A percentile compares a stretch with the other conserved stretches of the same genome.
phyloP scores from a whole-genome alignment of 2,888 invertebrate species.

The Dicyrtoma fusca region DNA sequence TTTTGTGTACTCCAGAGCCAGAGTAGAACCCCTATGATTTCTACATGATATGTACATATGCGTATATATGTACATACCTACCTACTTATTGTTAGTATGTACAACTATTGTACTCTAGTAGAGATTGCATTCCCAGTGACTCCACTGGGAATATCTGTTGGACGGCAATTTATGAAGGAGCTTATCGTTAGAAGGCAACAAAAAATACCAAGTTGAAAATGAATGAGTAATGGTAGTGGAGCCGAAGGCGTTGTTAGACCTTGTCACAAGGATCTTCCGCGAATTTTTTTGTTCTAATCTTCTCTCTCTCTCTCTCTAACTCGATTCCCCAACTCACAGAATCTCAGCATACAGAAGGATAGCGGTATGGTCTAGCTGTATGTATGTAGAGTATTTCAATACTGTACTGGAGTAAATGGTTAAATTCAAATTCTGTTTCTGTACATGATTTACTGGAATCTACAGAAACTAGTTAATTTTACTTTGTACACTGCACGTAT shows the following conservation, averaged over 20 bases:
- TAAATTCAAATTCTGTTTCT: not conserved
- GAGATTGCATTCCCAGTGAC: too few relatives aligned
- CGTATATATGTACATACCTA: too few relatives aligned
- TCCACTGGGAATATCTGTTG: too few relatives aligned
- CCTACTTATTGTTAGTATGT: too few relatives aligned
- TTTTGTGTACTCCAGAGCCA: too few relatives aligned
- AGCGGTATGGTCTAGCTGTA: too few relatives aligned
- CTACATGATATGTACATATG: too few relatives aligned
- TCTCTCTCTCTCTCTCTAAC: not conserved
- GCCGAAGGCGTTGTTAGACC: conserved; percentile 33
- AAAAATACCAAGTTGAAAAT: conserved; percentile 1
- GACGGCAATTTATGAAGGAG: too few relatives aligned
- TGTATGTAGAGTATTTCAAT: not conserved
- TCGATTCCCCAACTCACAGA: not conserved
- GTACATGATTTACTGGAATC: not conserved
- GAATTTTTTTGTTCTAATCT: conserved; percentile 27
- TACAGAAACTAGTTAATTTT: not conserved
- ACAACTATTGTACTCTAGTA: too few relatives aligned
- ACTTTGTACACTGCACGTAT: not conserved
- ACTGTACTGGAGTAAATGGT: not conserved
- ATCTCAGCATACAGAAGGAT: too few relatives aligned
- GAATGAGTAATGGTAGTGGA: conserved; percentile 19
- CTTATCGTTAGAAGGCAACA: not conserved
- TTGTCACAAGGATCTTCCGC: conserved; percentile 41
- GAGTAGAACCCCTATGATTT: too few relatives aligned